Evolutionary conservation across 2,113 vertebrate species (phyloP).

Genomic region (Thalassarche chlororhynchos): DNA sequence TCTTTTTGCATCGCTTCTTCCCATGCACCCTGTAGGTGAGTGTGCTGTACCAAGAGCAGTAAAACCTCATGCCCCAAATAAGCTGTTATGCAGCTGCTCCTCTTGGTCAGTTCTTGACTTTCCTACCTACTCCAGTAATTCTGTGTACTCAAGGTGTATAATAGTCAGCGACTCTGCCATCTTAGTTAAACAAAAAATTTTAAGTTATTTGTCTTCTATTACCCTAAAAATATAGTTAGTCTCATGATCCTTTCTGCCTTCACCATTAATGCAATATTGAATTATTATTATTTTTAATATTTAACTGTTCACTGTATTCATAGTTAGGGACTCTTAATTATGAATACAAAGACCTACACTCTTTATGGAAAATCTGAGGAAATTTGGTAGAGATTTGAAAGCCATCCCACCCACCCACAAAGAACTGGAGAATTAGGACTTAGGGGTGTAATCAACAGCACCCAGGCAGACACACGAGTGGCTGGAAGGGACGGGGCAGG

Average conservation of each 20-base stretch:
- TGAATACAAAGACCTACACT: too few species aligned
- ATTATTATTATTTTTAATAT: neutral
- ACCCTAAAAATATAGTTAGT: neutral
- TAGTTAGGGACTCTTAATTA: neutral
- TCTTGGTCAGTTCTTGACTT: neutral
- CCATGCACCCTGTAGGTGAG: neutral
- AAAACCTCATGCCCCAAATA: neutral
- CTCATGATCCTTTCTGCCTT: neutral
- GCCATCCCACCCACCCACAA: neutral
- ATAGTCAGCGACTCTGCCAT: neutral
- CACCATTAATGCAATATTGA: neutral
- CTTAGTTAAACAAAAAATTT: neutral
- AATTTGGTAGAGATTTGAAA: neutral
- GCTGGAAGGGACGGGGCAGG: neutral
- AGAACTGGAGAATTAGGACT: neutral
- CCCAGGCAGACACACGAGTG: fast-evolving
- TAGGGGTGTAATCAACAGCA: neutral
- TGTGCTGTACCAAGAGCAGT: neutral
- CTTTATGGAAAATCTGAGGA: neutral
- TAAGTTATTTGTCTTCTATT: neutral
- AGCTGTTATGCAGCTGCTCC: neutral
- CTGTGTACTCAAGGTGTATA: neutral
- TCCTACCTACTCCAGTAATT: neutral
- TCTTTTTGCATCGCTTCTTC: neutral
- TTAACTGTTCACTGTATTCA: neutral